Percentiles rank a stretch among this genome's conserved stretches.
These are phyloP conservation scores for Drosophila kikkawai DNA, from an alignment of 1,140 invertebrate species.

Conservation along the genomic window DNA sequence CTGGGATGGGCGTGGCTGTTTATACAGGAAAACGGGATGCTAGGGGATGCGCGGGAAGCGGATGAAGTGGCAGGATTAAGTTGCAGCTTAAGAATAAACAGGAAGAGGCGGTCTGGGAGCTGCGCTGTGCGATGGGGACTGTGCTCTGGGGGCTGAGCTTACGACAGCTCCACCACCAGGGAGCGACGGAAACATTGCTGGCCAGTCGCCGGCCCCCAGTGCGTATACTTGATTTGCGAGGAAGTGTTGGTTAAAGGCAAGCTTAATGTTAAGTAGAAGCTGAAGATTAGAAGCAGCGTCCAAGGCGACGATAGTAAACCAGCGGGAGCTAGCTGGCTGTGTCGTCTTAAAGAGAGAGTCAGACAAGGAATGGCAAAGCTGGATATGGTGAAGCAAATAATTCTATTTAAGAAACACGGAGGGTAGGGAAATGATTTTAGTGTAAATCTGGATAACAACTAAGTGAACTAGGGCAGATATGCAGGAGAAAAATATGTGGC, in stretches of 20 bases:
- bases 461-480: slow-evolving; percentile 3
- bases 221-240: slow-evolving; percentile 75
- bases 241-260: slow-evolving; percentile 60
- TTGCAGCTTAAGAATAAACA: slow-evolving; percentile 76
- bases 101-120: slow-evolving; percentile 47
- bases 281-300: slow-evolving; percentile 40
- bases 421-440: background rate
- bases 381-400: background rate
- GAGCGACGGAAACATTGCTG: slow-evolving; percentile 53
- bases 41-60: background rate
- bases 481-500: background rate
- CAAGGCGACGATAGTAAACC: slow-evolving; percentile 18
- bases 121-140: slow-evolving; percentile 10
- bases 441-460: slow-evolving; percentile 3
- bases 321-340: slow-evolving; percentile 14
- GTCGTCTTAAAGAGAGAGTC: slow-evolving; percentile 28
- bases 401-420: slow-evolving; percentile 12
- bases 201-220: slow-evolving; percentile 54
- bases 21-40: slow-evolving; percentile 7
- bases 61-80: slow-evolving; percentile 79
- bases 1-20: slow-evolving; percentile 31
- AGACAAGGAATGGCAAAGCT: slow-evolving; percentile 26
- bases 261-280: slow-evolving; percentile 59
- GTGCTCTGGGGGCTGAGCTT: slow-evolving; percentile 13
- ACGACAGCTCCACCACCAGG: slow-evolving; percentile 20